Evolutionary conservation across 2,797 vertebrate genomes (phyloP).

Genomic region (Urophycis tenuis): DNA sequence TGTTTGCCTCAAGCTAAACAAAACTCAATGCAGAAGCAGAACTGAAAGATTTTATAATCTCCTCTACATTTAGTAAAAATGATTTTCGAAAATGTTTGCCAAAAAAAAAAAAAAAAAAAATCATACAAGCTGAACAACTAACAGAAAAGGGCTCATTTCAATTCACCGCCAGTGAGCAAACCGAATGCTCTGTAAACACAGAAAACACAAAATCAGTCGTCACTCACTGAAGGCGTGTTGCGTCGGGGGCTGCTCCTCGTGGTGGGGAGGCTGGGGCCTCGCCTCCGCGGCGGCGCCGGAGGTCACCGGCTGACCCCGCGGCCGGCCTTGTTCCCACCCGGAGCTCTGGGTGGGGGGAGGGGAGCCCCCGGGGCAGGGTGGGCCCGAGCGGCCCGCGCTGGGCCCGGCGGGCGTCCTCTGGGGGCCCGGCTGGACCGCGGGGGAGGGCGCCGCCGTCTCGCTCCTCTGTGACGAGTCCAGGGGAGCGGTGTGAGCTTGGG

Average conservation of each 20-base stretch:
- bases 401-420: slow-evolving; percentile 32
- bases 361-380: slow-evolving; percentile 26
- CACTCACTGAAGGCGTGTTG: slow-evolving; percentile 65
- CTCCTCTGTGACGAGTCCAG: slow-evolving; percentile 20
- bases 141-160: too few species aligned
- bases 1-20: neutral
- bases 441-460: slow-evolving; percentile 24
- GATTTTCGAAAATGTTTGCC: neutral
- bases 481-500: slow-evolving; percentile 22
- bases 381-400: slow-evolving; percentile 33
- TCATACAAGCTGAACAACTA: too few species aligned
- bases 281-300: slow-evolving; percentile 24
- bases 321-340: slow-evolving; percentile 25
- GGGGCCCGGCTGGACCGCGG: slow-evolving; percentile 5
- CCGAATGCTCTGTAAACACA: too few species aligned
- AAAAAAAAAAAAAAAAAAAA: neutral
- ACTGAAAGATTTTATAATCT: neutral
- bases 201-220: neutral
- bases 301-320: slow-evolving; percentile 20
- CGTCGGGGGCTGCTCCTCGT: slow-evolving; percentile 46
- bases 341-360: slow-evolving; percentile 31
- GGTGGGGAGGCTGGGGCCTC: slow-evolving; percentile 8
- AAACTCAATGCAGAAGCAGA: neutral
- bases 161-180: too few species aligned
- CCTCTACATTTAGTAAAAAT: neutral